Evolutionary conservation across 2,888 invertebrate species (phyloP).

Genomic region (Elmis aenea): DNA sequence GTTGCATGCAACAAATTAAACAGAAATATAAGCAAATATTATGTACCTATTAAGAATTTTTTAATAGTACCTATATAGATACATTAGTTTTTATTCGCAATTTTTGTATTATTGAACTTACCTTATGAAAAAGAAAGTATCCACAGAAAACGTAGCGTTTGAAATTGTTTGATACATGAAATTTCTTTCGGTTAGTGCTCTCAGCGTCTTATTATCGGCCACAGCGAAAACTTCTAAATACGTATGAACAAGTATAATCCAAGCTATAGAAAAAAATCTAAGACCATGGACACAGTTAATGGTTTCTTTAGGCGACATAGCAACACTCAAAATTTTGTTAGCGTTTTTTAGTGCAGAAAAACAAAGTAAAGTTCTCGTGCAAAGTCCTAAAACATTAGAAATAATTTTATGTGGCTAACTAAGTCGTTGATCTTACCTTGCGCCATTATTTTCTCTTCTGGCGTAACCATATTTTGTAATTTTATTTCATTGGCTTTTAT

Average conservation of each 20-base stretch:
- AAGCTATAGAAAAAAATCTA: conserved; percentile 70
- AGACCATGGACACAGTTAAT: conserved; percentile 74
- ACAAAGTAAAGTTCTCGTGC: conserved; percentile 61
- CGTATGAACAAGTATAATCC: conserved; percentile 83
- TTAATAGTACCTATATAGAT: too few species aligned
- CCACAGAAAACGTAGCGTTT: conserved; percentile 81
- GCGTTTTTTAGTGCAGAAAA: conserved; percentile 74
- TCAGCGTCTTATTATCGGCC: conserved; percentile 66
- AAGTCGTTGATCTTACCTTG: not conserved
- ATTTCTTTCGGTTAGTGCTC: conserved; percentile 68
- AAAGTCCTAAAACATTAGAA: conserved; percentile 48
- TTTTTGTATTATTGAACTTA: conserved; percentile 34
- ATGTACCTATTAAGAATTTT: too few species aligned
- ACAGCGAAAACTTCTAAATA: conserved; percentile 77
- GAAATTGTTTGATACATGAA: conserved; percentile 78
- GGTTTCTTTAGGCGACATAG: conserved; percentile 60
- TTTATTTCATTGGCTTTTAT: too few species aligned
- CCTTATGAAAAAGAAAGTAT: conserved; percentile 85
- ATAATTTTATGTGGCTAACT: conserved; percentile 1
- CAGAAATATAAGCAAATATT: too few species aligned
- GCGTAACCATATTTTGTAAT: too few species aligned
- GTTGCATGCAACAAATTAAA: too few species aligned
- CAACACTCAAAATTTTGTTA: conserved; percentile 66
- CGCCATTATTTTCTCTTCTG: too few species aligned
- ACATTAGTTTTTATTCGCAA: too few species aligned